A percentile compares a stretch with the other conserved stretches of the same genome.
Evolutionary conservation across 1,140 invertebrate species (phyloP).

Genomic region (Drosophila takahashii): DNA sequence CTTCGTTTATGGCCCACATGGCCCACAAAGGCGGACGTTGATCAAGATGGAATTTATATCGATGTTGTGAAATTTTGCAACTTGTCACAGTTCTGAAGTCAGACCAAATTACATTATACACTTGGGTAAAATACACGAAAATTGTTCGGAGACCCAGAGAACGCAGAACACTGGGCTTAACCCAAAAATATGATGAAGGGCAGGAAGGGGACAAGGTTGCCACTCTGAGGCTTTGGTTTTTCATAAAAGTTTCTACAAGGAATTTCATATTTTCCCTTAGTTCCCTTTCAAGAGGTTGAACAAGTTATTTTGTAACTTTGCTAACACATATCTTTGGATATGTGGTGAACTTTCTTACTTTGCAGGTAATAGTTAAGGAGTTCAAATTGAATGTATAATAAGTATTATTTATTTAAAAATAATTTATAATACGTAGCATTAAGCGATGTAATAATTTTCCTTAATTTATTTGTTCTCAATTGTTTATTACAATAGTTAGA

Average conservation of each 20-base stretch:
- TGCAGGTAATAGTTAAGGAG: no score
- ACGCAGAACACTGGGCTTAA: slow-evolving; percentile 3
- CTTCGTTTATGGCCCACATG: slow-evolving; percentile 47
- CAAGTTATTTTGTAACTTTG: slow-evolving; percentile 4
- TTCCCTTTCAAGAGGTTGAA: slow-evolving; percentile 9
- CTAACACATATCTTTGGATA: no score
- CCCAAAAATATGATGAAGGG: neutral
- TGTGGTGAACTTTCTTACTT: no score
- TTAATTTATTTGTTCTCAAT: no score
- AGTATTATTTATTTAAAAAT: no score
- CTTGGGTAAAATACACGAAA: slow-evolving; percentile 54
- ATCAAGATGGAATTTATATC: slow-evolving; percentile 46
- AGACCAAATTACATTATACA: slow-evolving; percentile 50
- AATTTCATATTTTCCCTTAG: slow-evolving; percentile 30
- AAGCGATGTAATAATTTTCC: no score
- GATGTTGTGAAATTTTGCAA: slow-evolving; percentile 47
- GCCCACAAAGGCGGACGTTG: slow-evolving; percentile 13
- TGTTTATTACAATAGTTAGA: no score
- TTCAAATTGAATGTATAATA: no score
- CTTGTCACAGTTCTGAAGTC: slow-evolving; percentile 34
- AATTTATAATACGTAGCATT: no score
- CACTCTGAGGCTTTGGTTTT: slow-evolving; percentile 15
- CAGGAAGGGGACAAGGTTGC: neutral
- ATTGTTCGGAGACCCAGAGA: slow-evolving; percentile 49
- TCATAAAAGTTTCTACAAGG: slow-evolving; percentile 29